A percentile compares a stretch with the other conserved stretches of the same genome.
phyloP scores from a whole-genome alignment of 1,140 invertebrate genomes.

The Bacillus rossius region DNA sequence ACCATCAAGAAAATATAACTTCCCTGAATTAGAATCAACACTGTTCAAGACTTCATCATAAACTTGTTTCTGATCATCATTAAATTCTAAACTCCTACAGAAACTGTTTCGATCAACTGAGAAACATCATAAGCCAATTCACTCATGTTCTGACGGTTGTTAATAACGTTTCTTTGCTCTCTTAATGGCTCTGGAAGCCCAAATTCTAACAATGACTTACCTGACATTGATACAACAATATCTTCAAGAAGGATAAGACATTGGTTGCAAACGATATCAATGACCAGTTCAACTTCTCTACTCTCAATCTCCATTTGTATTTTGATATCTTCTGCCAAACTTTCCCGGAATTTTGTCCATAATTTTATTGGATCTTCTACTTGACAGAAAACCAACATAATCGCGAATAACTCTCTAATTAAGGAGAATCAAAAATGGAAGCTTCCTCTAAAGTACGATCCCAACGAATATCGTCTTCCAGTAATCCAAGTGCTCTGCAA shows the following conservation, averaged over 20 bases:
- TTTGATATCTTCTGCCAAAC: no score
- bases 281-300: constrained; percentile 5
- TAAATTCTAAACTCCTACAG: not conserved
- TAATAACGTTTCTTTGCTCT: not conserved
- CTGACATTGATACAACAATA: not conserved
- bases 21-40: no score
- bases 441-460: constrained; percentile 35
- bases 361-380: no score
- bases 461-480: constrained; percentile 40
- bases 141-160: not conserved
- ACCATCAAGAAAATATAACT: no score
- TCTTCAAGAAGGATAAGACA: not conserved
- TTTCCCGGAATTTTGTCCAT: no score
- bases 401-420: constrained; percentile 27
- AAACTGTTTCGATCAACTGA: not conserved
- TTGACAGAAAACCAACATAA: no score
- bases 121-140: not conserved
- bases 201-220: not conserved
- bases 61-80: not conserved
- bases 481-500: constrained; percentile 32
- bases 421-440: constrained; percentile 25
- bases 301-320: no score
- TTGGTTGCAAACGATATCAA: not conserved
- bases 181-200: not conserved
- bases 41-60: not conserved